phyloP scores from a whole-genome alignment of 2,797 vertebrate species.

The Pelobates cultripes region DNA sequence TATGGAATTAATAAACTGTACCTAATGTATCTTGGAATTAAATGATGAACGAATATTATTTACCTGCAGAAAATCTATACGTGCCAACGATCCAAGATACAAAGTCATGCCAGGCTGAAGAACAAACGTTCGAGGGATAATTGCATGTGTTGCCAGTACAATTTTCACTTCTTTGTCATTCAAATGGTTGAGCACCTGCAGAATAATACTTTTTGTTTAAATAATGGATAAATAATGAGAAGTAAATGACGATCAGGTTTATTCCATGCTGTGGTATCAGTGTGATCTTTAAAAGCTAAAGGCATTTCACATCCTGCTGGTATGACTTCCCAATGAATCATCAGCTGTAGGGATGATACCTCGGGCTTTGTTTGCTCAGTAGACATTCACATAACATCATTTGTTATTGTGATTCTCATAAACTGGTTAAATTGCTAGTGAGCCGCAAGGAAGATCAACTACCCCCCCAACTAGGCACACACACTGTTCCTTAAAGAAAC shows the following conservation, averaged over 20 bases:
- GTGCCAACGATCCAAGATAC: conserved; percentile 85
- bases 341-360: not conserved
- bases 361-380: not conserved
- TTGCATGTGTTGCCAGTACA: conserved; percentile 80
- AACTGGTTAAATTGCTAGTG: too few species aligned
- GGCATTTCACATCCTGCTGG: not conserved
- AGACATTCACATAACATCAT: not conserved
- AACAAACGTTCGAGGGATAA: conserved; percentile 86
- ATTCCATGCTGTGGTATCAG: not conserved
- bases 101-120: conserved; percentile 82
- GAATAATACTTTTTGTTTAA: conserved; percentile 45
- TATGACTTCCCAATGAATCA: not conserved
- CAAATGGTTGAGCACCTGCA: conserved; percentile 84
- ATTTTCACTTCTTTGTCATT: conserved; percentile 85
- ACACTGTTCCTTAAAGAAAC: too few species aligned
- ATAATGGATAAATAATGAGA: not conserved
- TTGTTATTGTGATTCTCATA: not conserved
- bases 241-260: not conserved
- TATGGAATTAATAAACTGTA: not conserved
- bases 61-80: conserved; percentile 90
- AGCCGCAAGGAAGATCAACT: too few species aligned
- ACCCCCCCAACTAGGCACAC: too few species aligned
- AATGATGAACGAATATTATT: conserved; percentile 27
- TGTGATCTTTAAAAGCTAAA: not conserved
- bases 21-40: not conserved